Evolutionary conservation across 2,797 vertebrate genomes (phyloP), one percentile per base, ranked within the genome.

Genomic region (Syncerus caffer): DNA sequence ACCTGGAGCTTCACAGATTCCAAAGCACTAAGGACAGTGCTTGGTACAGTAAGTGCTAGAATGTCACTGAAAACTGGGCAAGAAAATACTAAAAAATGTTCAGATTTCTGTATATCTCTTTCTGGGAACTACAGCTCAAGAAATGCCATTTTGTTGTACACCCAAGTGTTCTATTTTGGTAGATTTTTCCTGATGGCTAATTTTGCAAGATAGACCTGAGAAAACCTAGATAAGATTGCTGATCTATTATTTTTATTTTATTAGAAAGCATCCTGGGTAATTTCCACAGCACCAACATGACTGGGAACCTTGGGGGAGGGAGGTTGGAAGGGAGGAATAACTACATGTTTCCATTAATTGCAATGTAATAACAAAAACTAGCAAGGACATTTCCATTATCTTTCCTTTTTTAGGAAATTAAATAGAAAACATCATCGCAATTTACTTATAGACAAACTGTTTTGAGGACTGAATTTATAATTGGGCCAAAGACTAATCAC

Each of bases 211-310:
- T 80, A 97, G 60, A 82, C 86, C 96, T 98, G 98, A 97, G 92
- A 97, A 98, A 98, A 98, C 85, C 38, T 83, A 95, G 98, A 98
- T 98, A 98, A 98, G 89, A 89, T 89, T 94, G 79, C 93, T 97
- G 85, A 85, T 96, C 57, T 96, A 80, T 78, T 53, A 97, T 57
- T 91, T 94, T 90, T 93, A 94, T 94, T 94, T 95, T 92, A 97
- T 98, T 98, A 58, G 86, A 98, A 95, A 97, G 86, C 51, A 97
- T 94, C 23, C 94, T 97, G 97, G 83, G 89, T 98, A 94, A 90
- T 98, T 98, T 98, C 95, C 96, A 96, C 74, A 95, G 95, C 91
- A 96, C 74, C 92, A 94, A 7, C 97, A 97, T 97, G 92, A 98
- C 92, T 74, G 34, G 6, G 34, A 34, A 34, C 34, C 34, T 34